Conservation (phyloP, 2,888 invertebrate species). For the Noctua janthe region DNA sequence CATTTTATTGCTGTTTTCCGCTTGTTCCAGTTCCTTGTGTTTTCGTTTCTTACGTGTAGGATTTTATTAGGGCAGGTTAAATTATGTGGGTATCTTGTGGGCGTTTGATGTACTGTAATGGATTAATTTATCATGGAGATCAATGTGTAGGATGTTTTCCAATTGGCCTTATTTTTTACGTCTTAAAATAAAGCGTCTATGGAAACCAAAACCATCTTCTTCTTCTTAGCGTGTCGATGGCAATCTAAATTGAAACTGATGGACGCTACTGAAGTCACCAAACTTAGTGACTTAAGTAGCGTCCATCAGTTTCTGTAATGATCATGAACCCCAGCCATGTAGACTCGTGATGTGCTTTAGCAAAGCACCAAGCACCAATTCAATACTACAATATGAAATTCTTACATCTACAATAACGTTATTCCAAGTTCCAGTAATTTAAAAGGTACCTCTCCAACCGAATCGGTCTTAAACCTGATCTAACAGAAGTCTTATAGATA, state of each 20-base stretch:
- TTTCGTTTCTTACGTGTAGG: conserved; percentile 51
- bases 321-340: not conserved
- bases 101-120: conserved; percentile 58
- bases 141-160: conserved; percentile 32
- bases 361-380: not conserved
- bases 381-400: not conserved
- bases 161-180: not conserved
- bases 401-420: not conserved
- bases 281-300: too few species aligned
- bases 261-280: too few species aligned
- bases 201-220: not conserved
- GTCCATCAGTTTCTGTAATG: too few species aligned
- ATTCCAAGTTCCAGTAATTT: not conserved
- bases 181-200: not conserved
- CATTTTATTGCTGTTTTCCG: conserved; percentile 64
- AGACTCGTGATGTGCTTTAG: not conserved
- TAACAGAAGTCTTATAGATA: not conserved
- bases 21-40: conserved; percentile 41
- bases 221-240: too few species aligned
- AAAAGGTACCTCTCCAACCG: not conserved
- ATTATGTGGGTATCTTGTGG: conserved; percentile 54
- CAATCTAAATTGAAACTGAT: too few species aligned
- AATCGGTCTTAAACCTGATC: not conserved
- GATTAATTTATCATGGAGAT: conserved; percentile 37
- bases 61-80: conserved; percentile 49